phyloP scores from a whole-genome alignment of 2,888 invertebrate genomes.

The Metalampra italica region DNA sequence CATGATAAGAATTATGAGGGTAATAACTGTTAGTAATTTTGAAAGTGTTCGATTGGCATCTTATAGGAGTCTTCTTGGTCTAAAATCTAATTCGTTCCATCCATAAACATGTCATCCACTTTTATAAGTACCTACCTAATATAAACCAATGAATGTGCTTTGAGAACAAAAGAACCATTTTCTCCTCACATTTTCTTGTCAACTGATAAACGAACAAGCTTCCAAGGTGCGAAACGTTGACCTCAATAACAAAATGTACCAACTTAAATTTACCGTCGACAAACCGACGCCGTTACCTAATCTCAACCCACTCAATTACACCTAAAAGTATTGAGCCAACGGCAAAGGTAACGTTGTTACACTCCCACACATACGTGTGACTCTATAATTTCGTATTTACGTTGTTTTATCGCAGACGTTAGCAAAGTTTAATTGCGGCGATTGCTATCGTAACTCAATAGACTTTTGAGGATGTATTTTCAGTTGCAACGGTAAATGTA shows the following conservation, averaged over 20 bases:
- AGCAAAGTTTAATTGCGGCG: slow-evolving; percentile 10
- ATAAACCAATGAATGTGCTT: slow-evolving; percentile 7
- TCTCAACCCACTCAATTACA: background rate
- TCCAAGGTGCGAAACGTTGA: slow-evolving; percentile 69
- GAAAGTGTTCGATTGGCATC: no score
- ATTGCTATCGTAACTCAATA: background rate
- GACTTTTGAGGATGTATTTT: background rate
- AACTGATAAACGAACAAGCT: slow-evolving; percentile 57
- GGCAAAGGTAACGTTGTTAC: background rate
- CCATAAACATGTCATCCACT: no score
- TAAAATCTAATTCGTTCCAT: no score
- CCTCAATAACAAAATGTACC: slow-evolving; percentile 42
- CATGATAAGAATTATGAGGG: no score
- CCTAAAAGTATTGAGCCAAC: background rate
- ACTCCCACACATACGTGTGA: slow-evolving; percentile 11
- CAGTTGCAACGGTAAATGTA: background rate
- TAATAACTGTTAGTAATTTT: no score
- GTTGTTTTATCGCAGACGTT: slow-evolving; percentile 14
- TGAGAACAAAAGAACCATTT: slow-evolving; percentile 22
- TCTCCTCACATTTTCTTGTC: slow-evolving; percentile 57
- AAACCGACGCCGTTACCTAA: no score
- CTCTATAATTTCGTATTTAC: slow-evolving; percentile 17
- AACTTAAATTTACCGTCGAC: slow-evolving; percentile 10
- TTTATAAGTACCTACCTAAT: no score
- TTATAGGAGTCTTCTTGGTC: no score